A percentile compares a stretch with the other conserved stretches of the same genome.
Conservation (phyloP, 2,888 invertebrate genomes). For the Platynereis dumerilii region DNA sequence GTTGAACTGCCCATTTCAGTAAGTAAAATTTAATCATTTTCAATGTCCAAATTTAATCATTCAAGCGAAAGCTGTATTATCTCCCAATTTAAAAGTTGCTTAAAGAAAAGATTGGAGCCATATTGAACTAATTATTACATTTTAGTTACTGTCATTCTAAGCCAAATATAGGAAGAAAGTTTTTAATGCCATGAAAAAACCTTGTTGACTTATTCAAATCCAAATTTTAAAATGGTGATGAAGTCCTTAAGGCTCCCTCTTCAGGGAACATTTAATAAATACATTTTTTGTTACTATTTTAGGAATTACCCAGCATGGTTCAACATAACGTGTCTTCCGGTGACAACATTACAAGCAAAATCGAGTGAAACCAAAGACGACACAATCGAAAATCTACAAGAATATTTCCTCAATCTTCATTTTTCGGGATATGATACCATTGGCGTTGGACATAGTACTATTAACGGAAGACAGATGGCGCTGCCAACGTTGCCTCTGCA, state of each 20-base stretch:
- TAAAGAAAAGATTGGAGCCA: neutral
- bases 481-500: slow-evolving; percentile 1
- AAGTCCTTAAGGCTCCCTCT: too few species aligned
- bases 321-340: slow-evolving; percentile 1
- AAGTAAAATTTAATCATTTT: neutral
- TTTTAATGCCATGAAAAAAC: too few species aligned
- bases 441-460: slow-evolving; percentile 1
- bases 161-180: too few species aligned
- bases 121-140: too few species aligned
- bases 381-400: neutral
- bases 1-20: slow-evolving; percentile 14
- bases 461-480: slow-evolving; percentile 5
- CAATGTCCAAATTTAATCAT: neutral
- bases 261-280: too few species aligned
- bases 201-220: too few species aligned
- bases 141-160: too few species aligned
- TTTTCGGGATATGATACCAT: slow-evolving; percentile 4
- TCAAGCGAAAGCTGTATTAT: neutral
- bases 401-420: slow-evolving; percentile 15
- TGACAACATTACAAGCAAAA: neutral
- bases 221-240: too few species aligned
- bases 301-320: neutral
- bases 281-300: too few species aligned
- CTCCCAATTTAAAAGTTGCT: too few species aligned
- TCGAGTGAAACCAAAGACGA: too few species aligned